These are phyloP conservation scores for Forbesichthys agassizii DNA, from an alignment of 2,113 vertebrate species.

Conservation along the genomic window DNA sequence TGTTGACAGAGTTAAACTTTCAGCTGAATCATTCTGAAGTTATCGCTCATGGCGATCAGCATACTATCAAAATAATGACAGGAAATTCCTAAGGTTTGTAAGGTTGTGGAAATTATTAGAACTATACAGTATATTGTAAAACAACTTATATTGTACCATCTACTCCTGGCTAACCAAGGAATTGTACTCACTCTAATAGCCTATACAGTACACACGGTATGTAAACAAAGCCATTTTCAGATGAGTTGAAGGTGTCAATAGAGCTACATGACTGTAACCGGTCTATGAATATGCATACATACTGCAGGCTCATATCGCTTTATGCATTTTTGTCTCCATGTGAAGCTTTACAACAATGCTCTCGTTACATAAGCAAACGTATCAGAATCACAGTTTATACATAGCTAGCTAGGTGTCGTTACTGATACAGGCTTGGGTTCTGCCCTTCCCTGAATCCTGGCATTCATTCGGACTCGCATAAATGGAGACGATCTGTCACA, in stretches of 20 bases:
- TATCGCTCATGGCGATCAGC: not conserved
- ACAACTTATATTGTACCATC: not conserved
- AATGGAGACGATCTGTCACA: constrained; percentile 51
- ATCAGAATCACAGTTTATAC: constrained; percentile 65
- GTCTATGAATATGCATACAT: constrained; percentile 25
- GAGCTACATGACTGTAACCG: not conserved
- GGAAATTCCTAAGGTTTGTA: too few species aligned
- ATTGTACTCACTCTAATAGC: constrained; percentile 23
- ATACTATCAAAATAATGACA: not conserved
- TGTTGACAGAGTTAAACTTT: not conserved
- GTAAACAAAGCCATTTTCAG: constrained; percentile 34
- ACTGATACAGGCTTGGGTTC: constrained; percentile 55
- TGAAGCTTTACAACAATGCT: constrained; percentile 44
- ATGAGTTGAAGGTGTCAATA: constrained; percentile 12
- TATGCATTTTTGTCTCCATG: constrained; percentile 2
- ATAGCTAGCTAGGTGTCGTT: constrained; percentile 65
- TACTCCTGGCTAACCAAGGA: not conserved
- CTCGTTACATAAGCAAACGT: constrained; percentile 42
- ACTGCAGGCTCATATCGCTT: constrained; percentile 5
- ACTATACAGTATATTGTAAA: not conserved
- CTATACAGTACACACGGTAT: not conserved
- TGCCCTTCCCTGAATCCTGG: constrained; percentile 7
- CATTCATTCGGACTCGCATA: constrained; percentile 28
- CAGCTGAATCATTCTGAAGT: not conserved
- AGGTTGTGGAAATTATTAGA: too few species aligned